Conservation (phyloP, 2,888 invertebrate species). For the Sthenelais limicola region DNA sequence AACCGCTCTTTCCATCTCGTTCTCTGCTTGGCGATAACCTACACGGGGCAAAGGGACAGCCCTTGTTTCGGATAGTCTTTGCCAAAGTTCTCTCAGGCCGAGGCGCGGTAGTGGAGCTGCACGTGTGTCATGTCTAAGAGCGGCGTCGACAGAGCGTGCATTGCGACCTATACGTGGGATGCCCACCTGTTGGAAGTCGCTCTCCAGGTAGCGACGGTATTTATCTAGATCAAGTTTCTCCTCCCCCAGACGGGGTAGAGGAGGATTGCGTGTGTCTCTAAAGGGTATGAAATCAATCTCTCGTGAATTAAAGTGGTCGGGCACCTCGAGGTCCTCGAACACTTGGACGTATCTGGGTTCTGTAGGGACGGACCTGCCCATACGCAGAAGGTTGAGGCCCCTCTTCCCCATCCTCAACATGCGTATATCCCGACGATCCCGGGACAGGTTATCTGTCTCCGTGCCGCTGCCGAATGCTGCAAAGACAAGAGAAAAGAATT, state of each 20-base stretch:
- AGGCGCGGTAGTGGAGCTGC: constrained; percentile 6
- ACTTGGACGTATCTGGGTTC: background rate
- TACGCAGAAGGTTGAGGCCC: constrained; percentile 34
- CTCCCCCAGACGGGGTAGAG: constrained; percentile 23
- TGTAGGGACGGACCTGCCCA: constrained; percentile 39
- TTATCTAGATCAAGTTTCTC: constrained; percentile 11
- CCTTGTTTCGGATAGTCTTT: background rate
- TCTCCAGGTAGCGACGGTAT: background rate
- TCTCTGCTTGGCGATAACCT: constrained; percentile 13
- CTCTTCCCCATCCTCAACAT: constrained; percentile 53
- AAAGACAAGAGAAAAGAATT: too few relatives aligned
- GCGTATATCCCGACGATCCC: constrained; percentile 45
- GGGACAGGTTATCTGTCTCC: background rate
- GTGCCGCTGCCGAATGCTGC: constrained; percentile 7
- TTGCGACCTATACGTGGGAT: constrained; percentile 16
- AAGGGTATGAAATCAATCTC: constrained; percentile 8
- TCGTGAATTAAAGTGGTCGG: background rate
- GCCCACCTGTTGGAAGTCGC: background rate
- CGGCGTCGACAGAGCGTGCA: constrained; percentile 15
- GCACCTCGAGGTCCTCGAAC: too few relatives aligned
- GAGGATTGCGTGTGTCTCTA: constrained; percentile 4
- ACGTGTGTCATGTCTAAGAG: background rate
- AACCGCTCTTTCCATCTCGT: background rate
- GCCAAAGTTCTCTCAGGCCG: background rate
- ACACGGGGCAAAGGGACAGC: constrained; percentile 27